Percentiles rank a stretch among this genome's conserved stretches.
These are phyloP conservation scores for Drosophila prosaltans DNA, from an alignment of 1,140 invertebrate genomes.

Conservation along the genomic window DNA sequence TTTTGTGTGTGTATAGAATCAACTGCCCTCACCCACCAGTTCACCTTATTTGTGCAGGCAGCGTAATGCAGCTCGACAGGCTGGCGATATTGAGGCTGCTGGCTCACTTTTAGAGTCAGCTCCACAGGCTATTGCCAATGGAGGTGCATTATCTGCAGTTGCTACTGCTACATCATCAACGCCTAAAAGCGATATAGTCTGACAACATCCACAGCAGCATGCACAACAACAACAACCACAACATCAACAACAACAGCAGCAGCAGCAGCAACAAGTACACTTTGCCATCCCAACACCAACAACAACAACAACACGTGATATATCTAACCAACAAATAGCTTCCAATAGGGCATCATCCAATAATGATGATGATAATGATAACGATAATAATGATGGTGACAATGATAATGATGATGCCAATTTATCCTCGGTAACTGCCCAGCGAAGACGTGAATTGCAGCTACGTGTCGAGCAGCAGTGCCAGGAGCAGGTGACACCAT, in stretches of 20 bases:
- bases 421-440: slow-evolving; percentile 65
- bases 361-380: neutral
- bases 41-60: slow-evolving; percentile 91
- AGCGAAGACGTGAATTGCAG: slow-evolving; percentile 69
- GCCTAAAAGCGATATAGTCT: slow-evolving; percentile 73
- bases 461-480: slow-evolving; percentile 66
- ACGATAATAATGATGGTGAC: slow-evolving; percentile 17
- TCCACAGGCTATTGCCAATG: slow-evolving; percentile 30
- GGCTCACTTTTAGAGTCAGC: slow-evolving; percentile 73
- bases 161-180: slow-evolving; percentile 46
- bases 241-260: slow-evolving; percentile 28
- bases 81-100: slow-evolving; percentile 73
- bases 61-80: slow-evolving; percentile 85
- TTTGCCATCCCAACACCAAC: slow-evolving; percentile 22
- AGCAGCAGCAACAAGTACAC: slow-evolving; percentile 22
- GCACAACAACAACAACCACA: slow-evolving; percentile 33
- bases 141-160: slow-evolving; percentile 13
- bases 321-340: slow-evolving; percentile 60
- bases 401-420: slow-evolving; percentile 34
- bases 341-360: slow-evolving; percentile 45
- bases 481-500: slow-evolving; percentile 63
- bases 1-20: slow-evolving; percentile 83
- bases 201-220: slow-evolving; percentile 67
- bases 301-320: slow-evolving; percentile 63
- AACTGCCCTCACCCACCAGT: slow-evolving; percentile 89